Percentiles rank a stretch among this genome's conserved stretches.
phyloP scores from a whole-genome alignment of 2,888 invertebrate genomes.

The Drosophila differens region DNA sequence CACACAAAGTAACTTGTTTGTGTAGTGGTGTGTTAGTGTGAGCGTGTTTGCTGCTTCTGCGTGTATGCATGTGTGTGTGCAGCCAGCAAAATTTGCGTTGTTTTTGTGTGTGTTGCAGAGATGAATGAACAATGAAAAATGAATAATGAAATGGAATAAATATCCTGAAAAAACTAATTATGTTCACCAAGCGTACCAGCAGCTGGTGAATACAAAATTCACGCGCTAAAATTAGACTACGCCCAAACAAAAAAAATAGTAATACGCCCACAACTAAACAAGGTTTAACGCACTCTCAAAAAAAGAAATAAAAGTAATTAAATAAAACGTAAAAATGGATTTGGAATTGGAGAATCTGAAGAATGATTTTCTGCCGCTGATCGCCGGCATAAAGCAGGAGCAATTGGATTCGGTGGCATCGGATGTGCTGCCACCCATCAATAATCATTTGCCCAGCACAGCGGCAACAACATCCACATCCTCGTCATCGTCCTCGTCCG shows the following conservation, averaged over 20 bases:
- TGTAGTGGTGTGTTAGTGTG: slow-evolving; percentile 24
- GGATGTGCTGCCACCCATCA: slow-evolving; percentile 66
- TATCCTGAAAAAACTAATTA: slow-evolving; percentile 45
- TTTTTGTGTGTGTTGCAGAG: slow-evolving; percentile 31
- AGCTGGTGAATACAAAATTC: slow-evolving; percentile 52
- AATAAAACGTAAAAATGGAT: slow-evolving; percentile 77
- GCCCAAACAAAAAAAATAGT: slow-evolving; percentile 15
- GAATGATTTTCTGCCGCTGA: slow-evolving; percentile 84
- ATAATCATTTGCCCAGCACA: slow-evolving; percentile 69
- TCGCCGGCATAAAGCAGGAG: slow-evolving; percentile 85
- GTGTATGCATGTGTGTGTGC: slow-evolving; percentile 21
- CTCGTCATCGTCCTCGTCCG: slow-evolving; percentile 77
- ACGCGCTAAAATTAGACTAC: slow-evolving; percentile 57
- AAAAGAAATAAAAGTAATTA: slow-evolving; percentile 6
- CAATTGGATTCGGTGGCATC: slow-evolving; percentile 81
- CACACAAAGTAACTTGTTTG: slow-evolving; percentile 52
- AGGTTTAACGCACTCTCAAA: slow-evolving; percentile 21
- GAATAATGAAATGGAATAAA: slow-evolving; percentile 51
- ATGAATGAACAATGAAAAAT: slow-evolving; percentile 56
- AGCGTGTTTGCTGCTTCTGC: slow-evolving; percentile 12
- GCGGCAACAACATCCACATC: slow-evolving; percentile 76
- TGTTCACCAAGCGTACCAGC: slow-evolving; percentile 55
- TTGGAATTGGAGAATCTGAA: slow-evolving; percentile 84
- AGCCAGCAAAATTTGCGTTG: slow-evolving; percentile 39
- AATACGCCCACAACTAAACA: slow-evolving; percentile 12